Base-by-base conservation (phyloP, 2,113 vertebrate genomes). In the Aegithalos caudatus region DNA sequence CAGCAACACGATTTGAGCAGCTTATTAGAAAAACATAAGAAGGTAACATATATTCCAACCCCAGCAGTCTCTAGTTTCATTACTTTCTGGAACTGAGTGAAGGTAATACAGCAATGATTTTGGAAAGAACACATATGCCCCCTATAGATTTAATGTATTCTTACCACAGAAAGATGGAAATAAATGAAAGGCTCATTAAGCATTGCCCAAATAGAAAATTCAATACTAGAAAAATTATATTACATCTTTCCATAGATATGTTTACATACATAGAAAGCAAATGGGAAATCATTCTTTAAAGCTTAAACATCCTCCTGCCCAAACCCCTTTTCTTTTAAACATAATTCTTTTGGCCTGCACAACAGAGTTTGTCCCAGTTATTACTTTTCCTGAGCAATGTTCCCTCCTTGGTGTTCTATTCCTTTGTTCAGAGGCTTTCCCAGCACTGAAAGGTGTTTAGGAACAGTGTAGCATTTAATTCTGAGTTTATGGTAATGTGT, bases 1-100 rank as follows among this genome's bases (percentile, higher is more conserved):
- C 92, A 95, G 71, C 85, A 94, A 67, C 71, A 90, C 35, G 51
- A 82, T 87, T 80, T 91, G 65, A 94, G 24, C n/a, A 91, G 62
- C 25, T 96, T 94, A 97, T 96, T 95, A 88, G 82, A 97, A 97
- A 97, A 97, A 88, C 95, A 97, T 91, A 95, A 96, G 77, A 92
- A 94, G 74, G 81, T 29, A 95, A 96, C 51, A 88, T 45, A 88
- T 45, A 94, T 88, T 96, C 89, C 90, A 96, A 82, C 6, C 45
- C 42, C 48, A 64, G 42, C 27, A 74, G 51, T 93, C 74, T 91
- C 74, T 57, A 71, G 58, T 96, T 97, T 96, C 93, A 95, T 86
- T 95, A 89, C 76, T 95, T 91, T 97, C 80, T 96, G 81, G 91
- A 57, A 91, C 14, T 86, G 38, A 74, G 35, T 50, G 44, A 60